Conservation (phyloP, 1,140 invertebrate genomes). For the Drosophila quadrilineata region DNA sequence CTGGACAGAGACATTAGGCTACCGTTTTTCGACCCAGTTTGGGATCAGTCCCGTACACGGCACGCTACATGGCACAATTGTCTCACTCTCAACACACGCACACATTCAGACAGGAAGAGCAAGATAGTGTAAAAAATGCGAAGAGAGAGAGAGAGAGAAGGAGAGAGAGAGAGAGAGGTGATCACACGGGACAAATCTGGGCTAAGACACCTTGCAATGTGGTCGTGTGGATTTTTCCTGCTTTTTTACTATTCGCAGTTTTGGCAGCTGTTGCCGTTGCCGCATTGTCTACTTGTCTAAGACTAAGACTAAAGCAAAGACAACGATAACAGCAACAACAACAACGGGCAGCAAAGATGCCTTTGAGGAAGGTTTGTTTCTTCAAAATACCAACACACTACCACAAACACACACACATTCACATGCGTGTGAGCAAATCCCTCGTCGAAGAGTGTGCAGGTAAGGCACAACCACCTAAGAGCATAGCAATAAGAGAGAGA, state of each 20-base stretch:
- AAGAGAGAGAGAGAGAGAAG: too few species aligned
- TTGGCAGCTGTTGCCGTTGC: constrained; percentile 16
- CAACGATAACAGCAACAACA: background rate
- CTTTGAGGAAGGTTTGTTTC: constrained; percentile 23
- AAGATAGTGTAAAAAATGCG: too few species aligned
- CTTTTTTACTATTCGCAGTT: constrained; percentile 37
- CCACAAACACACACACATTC: background rate
- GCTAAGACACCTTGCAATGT: constrained; percentile 72
- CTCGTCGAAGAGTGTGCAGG: constrained; percentile 11
- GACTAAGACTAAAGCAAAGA: too few species aligned
- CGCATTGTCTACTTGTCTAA: too few species aligned
- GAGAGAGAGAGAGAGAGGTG: too few species aligned
- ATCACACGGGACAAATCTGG: constrained; percentile 77
- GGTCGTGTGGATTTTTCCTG: constrained; percentile 59
- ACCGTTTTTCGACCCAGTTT: constrained; percentile 46
- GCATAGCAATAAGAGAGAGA: background rate
- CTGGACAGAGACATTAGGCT: constrained; percentile 71
- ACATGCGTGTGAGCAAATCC: background rate
- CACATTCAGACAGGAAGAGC: background rate
- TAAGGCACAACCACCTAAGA: constrained; percentile 3
- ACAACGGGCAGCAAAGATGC: constrained; percentile 28
- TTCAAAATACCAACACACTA: too few species aligned
- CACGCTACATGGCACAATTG: too few species aligned
- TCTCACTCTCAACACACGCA: too few species aligned
- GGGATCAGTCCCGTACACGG: constrained; percentile 8